Base-by-base conservation (phyloP, 2,113 vertebrate species). In the Pristiophorus japonicus region DNA sequence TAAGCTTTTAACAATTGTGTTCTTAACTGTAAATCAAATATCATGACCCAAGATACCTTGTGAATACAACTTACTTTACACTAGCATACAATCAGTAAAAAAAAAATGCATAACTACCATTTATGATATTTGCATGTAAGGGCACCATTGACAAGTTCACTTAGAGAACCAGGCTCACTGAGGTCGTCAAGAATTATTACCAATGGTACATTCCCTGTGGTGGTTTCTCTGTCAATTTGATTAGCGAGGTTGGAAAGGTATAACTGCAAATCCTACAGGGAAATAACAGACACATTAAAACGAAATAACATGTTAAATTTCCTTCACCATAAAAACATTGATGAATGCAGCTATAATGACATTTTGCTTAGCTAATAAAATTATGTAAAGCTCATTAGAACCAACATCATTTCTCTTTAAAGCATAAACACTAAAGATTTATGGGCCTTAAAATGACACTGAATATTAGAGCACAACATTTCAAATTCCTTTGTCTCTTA, bases 121-220 rank as follows among this genome's bases (percentile, higher is more conserved):
- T 99, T 99, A 97, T 99, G 99, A 96, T 99, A 99, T 97, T 99
- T 99, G 99, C 99, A 99, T 96, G 99, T 99, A 73, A 99, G 98
- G 0, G 99, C 99, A 0, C 98, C 98, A 0, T 99, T 99, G 96
- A 99, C 98, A 0, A 99, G 98, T 96, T 99, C 99, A 0, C 98
- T 99, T 97, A 99, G 98, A 95, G 98, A 98, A 0, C 98, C 97
- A 0, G 98, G 97, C 95, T 99, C 98, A 0, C 98, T 98, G 20
- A 99, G 98, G 97, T 99, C 99, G 0, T 99, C 99, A 96, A 99
- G 96, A 0, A 99, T 98, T 96, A 99, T 97, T 22, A 99, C 98
- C 97, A 99, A 96, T 0, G 99, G 99, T 95, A 99, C 96, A 0
- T 99, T 98, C 0, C 98, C 98, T 0, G 96, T 97, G 94, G 97